These are phyloP conservation scores for Bufotes viridis DNA, from an alignment of 2,797 vertebrate genomes.

Conservation along the genomic window DNA sequence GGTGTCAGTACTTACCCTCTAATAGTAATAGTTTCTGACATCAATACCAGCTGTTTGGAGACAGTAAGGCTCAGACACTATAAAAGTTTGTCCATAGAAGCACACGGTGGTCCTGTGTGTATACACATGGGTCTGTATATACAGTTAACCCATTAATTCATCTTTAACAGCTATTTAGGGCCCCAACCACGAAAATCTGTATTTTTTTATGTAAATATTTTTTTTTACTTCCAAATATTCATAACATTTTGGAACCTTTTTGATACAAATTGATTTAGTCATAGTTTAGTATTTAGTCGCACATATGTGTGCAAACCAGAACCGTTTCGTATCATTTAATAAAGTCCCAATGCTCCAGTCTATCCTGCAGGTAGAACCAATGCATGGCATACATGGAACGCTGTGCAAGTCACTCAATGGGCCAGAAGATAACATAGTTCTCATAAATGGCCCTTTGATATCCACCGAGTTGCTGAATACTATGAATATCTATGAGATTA, in stretches of 20 bases:
- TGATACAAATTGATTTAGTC: neutral
- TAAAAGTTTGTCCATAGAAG: constrained; percentile 27
- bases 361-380: neutral
- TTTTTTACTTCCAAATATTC: neutral
- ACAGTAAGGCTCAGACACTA: constrained; percentile 37
- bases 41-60: constrained; percentile 58
- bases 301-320: neutral
- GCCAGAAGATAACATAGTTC: neutral
- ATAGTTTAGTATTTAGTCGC: neutral
- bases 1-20: constrained; percentile 59
- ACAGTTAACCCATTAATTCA: neutral
- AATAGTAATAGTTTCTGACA: constrained; percentile 61
- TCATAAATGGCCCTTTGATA: neutral
- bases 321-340: neutral
- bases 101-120: neutral
- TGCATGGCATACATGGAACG: neutral
- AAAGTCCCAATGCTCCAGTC: neutral
- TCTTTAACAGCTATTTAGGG: neutral
- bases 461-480: neutral
- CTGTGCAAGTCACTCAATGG: neutral
- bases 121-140: neutral
- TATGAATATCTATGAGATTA: neutral
- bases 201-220: neutral
- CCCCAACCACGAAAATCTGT: neutral
- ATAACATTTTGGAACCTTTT: neutral